Conservation (phyloP, 2,797 vertebrate genomes). For the Bradypodion pumilum region DNA sequence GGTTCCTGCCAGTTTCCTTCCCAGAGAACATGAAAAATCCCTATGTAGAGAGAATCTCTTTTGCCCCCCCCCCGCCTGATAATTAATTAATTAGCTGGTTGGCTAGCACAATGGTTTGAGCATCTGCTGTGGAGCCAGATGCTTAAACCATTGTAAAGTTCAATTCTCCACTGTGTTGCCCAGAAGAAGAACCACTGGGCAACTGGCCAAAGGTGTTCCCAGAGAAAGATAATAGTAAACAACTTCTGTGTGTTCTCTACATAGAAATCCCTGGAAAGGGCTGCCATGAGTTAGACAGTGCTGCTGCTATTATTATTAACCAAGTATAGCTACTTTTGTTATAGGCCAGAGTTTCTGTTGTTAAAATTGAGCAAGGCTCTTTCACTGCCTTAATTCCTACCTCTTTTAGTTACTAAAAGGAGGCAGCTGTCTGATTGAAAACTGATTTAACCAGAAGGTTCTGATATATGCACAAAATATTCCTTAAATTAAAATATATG, state of each 20-base stretch:
- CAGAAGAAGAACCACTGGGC: no score
- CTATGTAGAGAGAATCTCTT: neutral
- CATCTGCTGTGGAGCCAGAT: no score
- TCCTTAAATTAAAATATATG: neutral
- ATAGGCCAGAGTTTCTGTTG: neutral
- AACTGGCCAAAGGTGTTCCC: no score
- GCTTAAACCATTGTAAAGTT: no score
- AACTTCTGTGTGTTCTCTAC: no score
- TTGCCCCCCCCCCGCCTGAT: no score
- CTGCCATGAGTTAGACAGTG: no score
- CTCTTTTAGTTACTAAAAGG: neutral
- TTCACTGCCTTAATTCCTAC: neutral
- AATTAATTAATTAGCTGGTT: neutral
- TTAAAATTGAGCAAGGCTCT: neutral
- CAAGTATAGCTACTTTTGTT: neutral
- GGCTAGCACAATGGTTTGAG: neutral
- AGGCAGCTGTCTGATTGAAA: neutral
- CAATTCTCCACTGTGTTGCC: no score
- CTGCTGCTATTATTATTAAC: no score
- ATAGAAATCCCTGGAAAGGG: no score
- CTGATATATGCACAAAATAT: neutral
- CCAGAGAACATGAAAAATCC: neutral
- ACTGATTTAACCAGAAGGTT: neutral
- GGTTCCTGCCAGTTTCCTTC: neutral
- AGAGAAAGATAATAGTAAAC: no score